Base-by-base conservation (phyloP, 2,113 vertebrate species). In the Dipodomys stephensi region DNA sequence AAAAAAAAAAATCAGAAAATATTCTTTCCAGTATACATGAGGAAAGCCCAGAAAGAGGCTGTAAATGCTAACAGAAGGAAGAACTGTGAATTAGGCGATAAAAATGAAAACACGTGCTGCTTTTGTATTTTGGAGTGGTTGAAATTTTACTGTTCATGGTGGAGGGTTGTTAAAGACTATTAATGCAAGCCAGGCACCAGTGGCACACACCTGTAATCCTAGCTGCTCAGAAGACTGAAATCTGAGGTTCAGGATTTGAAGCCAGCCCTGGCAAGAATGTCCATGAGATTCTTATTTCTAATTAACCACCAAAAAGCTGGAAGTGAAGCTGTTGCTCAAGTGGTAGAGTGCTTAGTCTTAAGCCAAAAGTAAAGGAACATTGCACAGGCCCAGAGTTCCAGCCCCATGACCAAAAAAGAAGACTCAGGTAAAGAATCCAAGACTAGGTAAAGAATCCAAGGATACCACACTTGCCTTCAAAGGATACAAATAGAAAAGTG, bases 41-140 rank as follows among this genome's bases (percentile, higher is more conserved):
- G 28, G 27, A 25, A 80, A 88, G 20, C 25, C 27, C 73, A 92
- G 19, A 10, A 69, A 92, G 18, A 15, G 13, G 7, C 76, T 10
- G 87, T 83, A 72, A 44, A 87, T 62, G 19, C 30, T 68, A 80
- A 87, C 2, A 72, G 68, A 92, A 76, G 71, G 4, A 19, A 8
- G 3, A 79, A 78, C 25, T n/a, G 49, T 81, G 25, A 60, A 79
- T 27, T 72, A 80, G 87, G 20, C 68, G 13, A 77, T 57, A 92
- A 87, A 87, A 10, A 76, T 90, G 35, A 83, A 83, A 87, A 90
- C 35, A 53, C n/a, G 68, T 35, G 23, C 10, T 25, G 53, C 22
- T 39, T 81, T 93, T 87, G 30, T 65, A 87, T 83, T 92, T 94
- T 80, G 30, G 35, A 77, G 68, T 67, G 23, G 25, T 86, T 71